These are phyloP conservation scores for Ptilonorhynchus violaceus DNA, from an alignment of 2,113 vertebrate species.

Conservation along the genomic window DNA sequence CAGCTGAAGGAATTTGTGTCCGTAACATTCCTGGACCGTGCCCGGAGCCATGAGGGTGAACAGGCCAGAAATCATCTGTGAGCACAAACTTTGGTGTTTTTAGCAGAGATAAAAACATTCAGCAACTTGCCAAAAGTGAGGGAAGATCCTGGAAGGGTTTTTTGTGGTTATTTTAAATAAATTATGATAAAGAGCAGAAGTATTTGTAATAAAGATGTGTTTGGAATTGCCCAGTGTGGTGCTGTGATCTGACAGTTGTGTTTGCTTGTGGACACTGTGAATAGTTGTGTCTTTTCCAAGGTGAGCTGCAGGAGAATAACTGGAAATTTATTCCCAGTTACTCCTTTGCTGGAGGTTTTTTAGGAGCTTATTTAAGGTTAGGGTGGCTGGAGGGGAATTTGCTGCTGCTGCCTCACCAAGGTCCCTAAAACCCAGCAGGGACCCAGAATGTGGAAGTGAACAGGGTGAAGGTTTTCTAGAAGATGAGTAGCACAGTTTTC, in stretches of 20 bases:
- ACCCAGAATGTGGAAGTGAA: neutral
- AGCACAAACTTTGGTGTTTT: neutral
- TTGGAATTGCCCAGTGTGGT: neutral
- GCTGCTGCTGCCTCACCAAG: neutral
- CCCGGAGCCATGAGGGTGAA: fast-evolving
- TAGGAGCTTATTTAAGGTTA: neutral
- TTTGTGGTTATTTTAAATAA: neutral
- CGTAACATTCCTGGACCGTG: fast-evolving
- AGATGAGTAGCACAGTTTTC: neutral
- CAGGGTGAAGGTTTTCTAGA: neutral
- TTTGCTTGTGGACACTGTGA: neutral
- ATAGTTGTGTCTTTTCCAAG: neutral
- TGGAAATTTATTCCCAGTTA: neutral
- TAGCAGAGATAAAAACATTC: neutral
- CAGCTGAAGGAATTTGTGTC: neutral
- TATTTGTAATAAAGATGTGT: neutral
- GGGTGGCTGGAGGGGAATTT: neutral
- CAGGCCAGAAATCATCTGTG: neutral
- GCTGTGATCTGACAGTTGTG: neutral
- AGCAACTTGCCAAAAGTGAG: neutral
- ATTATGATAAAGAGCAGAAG: neutral
- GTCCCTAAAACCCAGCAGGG: neutral
- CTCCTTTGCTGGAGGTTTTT: neutral
- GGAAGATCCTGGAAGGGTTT: neutral
- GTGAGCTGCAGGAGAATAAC: neutral